Percentiles rank a stretch among this genome's conserved stretches.
phyloP scores from a whole-genome alignment of 2,113 vertebrate genomes.

The Paramisgurnus dabryanus region DNA sequence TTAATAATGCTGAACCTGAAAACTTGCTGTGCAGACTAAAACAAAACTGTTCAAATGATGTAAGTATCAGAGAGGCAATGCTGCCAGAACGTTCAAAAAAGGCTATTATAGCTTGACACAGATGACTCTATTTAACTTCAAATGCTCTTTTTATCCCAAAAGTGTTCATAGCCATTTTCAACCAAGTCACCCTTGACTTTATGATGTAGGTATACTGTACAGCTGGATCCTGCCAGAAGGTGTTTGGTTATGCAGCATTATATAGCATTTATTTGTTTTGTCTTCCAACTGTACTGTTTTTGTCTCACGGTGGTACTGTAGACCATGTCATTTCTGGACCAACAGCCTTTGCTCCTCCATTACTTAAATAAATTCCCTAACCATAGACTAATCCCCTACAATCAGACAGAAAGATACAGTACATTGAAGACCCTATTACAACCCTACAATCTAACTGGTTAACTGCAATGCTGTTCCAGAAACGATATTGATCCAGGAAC shows the following conservation, averaged over 20 bases:
- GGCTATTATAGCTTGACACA: not conserved
- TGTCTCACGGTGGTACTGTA: not conserved
- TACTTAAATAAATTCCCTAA: no score
- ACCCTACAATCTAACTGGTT: not conserved
- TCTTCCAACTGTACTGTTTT: not conserved
- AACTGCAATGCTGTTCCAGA: not conserved
- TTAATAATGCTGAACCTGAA: no score
- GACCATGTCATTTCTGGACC: no score
- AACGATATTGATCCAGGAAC: not conserved
- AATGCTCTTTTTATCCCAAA: not conserved
- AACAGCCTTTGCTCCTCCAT: no score
- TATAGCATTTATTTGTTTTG: not conserved
- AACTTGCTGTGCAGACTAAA: no score
- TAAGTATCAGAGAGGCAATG: no score
- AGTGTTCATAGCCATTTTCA: not conserved
- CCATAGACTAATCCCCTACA: no score
- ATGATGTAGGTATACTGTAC: not conserved
- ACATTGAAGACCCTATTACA: not conserved
- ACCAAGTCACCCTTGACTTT: not conserved
- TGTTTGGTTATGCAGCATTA: not conserved
- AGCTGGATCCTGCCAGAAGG: slow-evolving; percentile 3
- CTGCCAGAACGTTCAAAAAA: no score
- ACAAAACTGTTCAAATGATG: no score
- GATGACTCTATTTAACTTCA: not conserved
- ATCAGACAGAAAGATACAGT: no score